Evolutionary conservation across 92 coral and sea anemone genomes (phyloP).

Genomic region (Epizoanthus ramosus): DNA sequence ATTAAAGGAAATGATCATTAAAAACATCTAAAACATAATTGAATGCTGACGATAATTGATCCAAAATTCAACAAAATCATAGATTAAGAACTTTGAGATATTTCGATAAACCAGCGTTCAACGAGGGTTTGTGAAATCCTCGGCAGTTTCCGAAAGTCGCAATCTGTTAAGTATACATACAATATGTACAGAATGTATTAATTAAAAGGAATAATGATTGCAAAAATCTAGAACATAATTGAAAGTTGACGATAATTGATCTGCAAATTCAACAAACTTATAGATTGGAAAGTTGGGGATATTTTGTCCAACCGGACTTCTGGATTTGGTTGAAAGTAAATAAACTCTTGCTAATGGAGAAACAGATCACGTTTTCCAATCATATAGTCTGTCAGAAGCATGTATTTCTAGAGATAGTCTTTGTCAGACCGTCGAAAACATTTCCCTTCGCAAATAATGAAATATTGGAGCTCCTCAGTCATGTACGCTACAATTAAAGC

Average conservation of each 20-base stretch:
- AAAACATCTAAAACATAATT: background rate
- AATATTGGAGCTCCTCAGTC: no score
- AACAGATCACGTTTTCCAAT: background rate
- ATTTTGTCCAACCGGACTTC: background rate
- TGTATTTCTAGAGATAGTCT: background rate
- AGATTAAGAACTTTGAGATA: background rate
- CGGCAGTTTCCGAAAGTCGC: no score
- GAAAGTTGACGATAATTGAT: slow-evolving; percentile 8
- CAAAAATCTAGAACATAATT: background rate
- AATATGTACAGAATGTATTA: background rate
- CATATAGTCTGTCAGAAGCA: background rate
- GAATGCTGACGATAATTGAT: slow-evolving; percentile 1
- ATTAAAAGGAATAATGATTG: background rate
- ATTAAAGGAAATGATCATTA: background rate
- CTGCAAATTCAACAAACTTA: background rate
- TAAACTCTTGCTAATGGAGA: slow-evolving; percentile 4
- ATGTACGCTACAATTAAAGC: no score
- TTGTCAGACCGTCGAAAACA: background rate
- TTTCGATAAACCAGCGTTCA: background rate
- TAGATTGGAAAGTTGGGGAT: background rate
- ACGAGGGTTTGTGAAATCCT: background rate
- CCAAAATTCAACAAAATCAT: background rate
- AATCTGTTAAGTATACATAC: background rate
- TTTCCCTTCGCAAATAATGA: background rate
- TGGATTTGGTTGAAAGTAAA: background rate